Evolutionary conservation across 2,888 invertebrate genomes (phyloP).

Genomic region (Pyrrhosoma nymphula): DNA sequence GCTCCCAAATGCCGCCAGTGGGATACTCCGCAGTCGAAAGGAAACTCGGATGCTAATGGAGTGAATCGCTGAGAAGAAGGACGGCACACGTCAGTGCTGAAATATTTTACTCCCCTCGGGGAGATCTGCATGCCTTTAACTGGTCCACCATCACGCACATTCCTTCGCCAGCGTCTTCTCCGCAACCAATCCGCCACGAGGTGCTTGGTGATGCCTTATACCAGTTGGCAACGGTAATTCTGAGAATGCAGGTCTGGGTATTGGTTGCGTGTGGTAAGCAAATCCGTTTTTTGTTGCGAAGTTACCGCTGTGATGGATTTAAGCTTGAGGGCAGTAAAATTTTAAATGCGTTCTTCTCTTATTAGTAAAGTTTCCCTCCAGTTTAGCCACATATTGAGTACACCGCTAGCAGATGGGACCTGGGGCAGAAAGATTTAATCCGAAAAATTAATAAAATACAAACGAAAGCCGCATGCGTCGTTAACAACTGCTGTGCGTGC

Average conservation of each 20-base stretch:
- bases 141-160: not conserved
- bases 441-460: too few species aligned
- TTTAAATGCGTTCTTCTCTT: too few species aligned
- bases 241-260: not conserved
- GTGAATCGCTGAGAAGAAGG: not conserved
- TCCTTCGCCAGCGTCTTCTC: not conserved
- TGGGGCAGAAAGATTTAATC: too few species aligned
- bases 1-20: too few species aligned
- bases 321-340: too few species aligned
- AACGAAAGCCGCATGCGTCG: too few species aligned
- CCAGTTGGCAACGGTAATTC: not conserved
- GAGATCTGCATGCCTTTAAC: not conserved
- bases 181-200: not conserved
- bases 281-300: too few species aligned
- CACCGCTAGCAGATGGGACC: too few species aligned
- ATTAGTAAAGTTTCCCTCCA: too few species aligned
- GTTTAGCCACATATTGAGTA: too few species aligned
- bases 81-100: not conserved
- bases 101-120: not conserved
- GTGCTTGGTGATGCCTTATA: not conserved
- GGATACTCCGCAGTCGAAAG: not conserved
- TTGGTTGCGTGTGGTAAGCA: not conserved
- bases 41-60: not conserved
- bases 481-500: too few species aligned
- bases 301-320: too few species aligned